Conservation (phyloP, 2,113 vertebrate species). For the Laticauda colubrina region DNA sequence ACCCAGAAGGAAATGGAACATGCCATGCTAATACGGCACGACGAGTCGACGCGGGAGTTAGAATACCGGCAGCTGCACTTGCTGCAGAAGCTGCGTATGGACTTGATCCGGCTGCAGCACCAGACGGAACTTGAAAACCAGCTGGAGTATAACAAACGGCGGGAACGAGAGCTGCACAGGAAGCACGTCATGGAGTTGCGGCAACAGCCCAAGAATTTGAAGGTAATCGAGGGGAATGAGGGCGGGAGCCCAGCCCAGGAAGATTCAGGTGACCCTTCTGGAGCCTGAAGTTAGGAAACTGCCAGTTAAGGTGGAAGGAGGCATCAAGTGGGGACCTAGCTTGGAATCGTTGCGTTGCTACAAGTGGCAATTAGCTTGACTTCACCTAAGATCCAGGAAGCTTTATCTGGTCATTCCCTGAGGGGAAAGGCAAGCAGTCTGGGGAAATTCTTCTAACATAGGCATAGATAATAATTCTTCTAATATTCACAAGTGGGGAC, state of each 20-base stretch:
- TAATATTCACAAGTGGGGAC: no score
- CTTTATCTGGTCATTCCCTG: no score
- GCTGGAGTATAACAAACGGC: constrained; percentile 97
- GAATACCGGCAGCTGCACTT: constrained; percentile 94
- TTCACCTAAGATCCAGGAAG: neutral
- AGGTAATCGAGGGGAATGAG: constrained; percentile 70
- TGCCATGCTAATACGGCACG: constrained; percentile 96
- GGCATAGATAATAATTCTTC: neutral
- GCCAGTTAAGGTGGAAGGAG: neutral
- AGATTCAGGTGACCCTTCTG: neutral
- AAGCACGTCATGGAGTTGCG: constrained; percentile 98
- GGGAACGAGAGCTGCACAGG: constrained; percentile 94
- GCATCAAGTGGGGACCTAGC: neutral
- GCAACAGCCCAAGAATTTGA: constrained; percentile 98
- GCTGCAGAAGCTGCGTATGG: constrained; percentile 96
- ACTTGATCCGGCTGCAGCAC: constrained; percentile 98
- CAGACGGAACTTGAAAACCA: constrained; percentile 99
- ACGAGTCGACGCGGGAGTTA: constrained; percentile 95
- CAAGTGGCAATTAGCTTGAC: neutral
- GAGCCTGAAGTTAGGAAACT: neutral
- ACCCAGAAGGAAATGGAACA: constrained; percentile 99
- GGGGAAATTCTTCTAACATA: neutral
- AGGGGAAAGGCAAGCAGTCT: neutral
- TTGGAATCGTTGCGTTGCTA: neutral
- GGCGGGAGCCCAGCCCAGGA: neutral